Percentiles rank a stretch among this genome's conserved stretches.
Evolutionary conservation across 1,140 invertebrate species (phyloP).

Genomic region (Trypoxylus dichotomus): DNA sequence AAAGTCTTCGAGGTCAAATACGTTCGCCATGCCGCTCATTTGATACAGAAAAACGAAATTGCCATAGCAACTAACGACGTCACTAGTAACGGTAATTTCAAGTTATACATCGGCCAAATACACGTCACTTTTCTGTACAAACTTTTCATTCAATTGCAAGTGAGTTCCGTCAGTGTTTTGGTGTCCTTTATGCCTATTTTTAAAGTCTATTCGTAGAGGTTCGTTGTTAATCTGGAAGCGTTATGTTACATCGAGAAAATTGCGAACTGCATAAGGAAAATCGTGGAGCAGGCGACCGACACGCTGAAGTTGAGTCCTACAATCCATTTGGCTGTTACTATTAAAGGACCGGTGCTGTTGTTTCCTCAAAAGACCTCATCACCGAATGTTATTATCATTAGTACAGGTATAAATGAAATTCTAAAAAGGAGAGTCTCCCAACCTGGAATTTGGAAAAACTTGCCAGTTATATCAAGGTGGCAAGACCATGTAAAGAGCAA

Average conservation of each 20-base stretch:
- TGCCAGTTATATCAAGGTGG: too few species aligned
- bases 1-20: slow-evolving; percentile 78
- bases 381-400: slow-evolving; percentile 76
- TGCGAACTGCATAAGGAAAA: slow-evolving; percentile 59
- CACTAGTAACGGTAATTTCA: slow-evolving; percentile 68
- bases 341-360: slow-evolving; percentile 74
- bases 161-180: slow-evolving; percentile 34
- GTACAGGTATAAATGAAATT: slow-evolving; percentile 62
- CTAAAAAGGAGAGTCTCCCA: too few species aligned
- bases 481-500: too few species aligned
- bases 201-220: slow-evolving; percentile 40
- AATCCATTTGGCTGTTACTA: slow-evolving; percentile 70
- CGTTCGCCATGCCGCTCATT: slow-evolving; percentile 65
- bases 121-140: slow-evolving; percentile 73
- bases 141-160: slow-evolving; percentile 71
- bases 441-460: too few species aligned
- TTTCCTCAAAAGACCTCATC: slow-evolving; percentile 80
- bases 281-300: slow-evolving; percentile 58
- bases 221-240: slow-evolving; percentile 46
- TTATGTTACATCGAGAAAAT: slow-evolving; percentile 40
- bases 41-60: slow-evolving; percentile 54
- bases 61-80: slow-evolving; percentile 53
- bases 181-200: slow-evolving; percentile 6
- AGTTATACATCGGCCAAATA: slow-evolving; percentile 70
- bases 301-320: slow-evolving; percentile 63